Evolutionary conservation across 2,888 invertebrate genomes (phyloP).

Genomic region (Caenorhabditis angaria): DNA sequence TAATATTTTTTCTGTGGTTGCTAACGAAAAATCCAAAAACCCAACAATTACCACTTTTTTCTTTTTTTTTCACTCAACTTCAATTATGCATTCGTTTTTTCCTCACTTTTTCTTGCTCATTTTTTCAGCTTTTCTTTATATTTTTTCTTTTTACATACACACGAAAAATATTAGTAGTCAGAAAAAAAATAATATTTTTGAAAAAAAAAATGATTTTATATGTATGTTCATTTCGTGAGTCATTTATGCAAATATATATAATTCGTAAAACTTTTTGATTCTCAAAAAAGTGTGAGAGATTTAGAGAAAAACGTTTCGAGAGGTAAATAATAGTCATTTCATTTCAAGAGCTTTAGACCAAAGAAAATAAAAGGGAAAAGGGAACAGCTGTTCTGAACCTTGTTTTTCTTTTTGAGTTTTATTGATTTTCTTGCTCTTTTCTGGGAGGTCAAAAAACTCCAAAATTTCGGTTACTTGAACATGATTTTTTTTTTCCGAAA

Average conservation of each 20-base stretch:
- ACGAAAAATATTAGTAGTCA: too few species aligned
- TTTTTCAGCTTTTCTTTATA: slow-evolving; percentile 2
- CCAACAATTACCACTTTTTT: slow-evolving; percentile 22
- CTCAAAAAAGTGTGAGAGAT: background rate
- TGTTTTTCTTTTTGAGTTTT: background rate
- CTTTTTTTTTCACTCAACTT: slow-evolving; percentile 13
- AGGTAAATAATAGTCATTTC: background rate
- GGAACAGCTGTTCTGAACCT: background rate
- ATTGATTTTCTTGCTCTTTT: background rate
- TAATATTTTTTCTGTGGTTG: background rate
- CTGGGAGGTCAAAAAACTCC: background rate
- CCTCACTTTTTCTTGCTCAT: slow-evolving; percentile 7
- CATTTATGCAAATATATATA: background rate
- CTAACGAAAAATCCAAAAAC: background rate
- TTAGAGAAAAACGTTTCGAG: background rate
- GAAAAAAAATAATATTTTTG: too few species aligned
- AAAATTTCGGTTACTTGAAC: background rate
- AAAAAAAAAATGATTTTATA: too few species aligned
- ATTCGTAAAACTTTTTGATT: background rate
- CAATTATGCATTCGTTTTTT: slow-evolving; percentile 10
- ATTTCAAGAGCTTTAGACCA: too few species aligned
- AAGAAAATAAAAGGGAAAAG: background rate
- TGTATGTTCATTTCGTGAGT: too few species aligned
- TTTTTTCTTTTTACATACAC: background rate
- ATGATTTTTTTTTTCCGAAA: background rate